Evolutionary conservation across 2,888 invertebrate species (phyloP), one percentile per base, ranked within the genome.

Genomic region (Eumerus sabulonum): DNA sequence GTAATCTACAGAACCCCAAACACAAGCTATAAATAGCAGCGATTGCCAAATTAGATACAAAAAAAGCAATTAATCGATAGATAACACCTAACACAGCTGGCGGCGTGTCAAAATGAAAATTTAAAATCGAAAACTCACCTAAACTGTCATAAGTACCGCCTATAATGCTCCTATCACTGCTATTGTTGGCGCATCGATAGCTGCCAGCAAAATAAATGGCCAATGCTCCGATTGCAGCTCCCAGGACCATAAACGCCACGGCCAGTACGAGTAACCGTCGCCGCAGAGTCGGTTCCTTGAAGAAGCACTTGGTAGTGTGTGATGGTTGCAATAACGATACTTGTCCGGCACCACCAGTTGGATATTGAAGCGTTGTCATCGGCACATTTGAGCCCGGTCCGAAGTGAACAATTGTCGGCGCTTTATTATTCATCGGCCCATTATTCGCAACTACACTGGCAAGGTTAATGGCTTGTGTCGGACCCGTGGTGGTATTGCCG

Each of bases 281-380:
- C 91, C 81, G 94, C 92, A 67, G 90, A 92, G 91, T 93, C 91
- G 88, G 94, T 93, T 57, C 94, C 93, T 64, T 92, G 91, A 88
- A 93, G 92, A 88, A 72, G 84, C 86, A 86, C 45, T 87, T 86
- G 83, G 84, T 87, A 27, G 77, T 56, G 19, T 79, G 64, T 16
- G 60, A 48, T 47, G 77, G 44, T 14, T 82, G 84, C 9, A 76
- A 82, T 4, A 79, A 68, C 11, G 38, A 54, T 2, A 2, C 27
- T 27, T 7, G 27, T 57, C 66, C 76, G 82, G 63, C 82, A 35
- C 84, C 86, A 9, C 81, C 82, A 54, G 84, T 85, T 11, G 86
- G 82, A 68, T 84, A 64, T 27, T 83, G 83, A 42, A 83, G 57
- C 35, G 83, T 82, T 63, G 84, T 83, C 81, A 83, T 83, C 70